These are phyloP conservation scores for Daboia siamensis DNA, from an alignment of 2,113 vertebrate species.

Conservation along the genomic window DNA sequence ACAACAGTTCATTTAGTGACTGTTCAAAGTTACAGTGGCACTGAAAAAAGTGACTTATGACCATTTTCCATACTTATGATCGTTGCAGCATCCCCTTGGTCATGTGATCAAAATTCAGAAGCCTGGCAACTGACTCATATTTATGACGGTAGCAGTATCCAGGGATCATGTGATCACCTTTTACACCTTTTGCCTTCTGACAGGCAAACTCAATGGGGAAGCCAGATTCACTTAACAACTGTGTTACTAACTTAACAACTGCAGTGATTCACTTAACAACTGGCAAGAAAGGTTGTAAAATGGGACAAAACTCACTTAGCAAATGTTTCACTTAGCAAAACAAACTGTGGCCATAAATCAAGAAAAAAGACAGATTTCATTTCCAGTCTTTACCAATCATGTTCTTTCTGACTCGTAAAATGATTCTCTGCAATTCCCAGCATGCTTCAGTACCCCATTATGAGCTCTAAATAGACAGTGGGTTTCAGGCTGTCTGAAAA, in stretches of 20 bases:
- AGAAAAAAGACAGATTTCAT: no score
- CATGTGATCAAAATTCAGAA: neutral
- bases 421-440: no score
- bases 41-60: neutral
- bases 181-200: neutral
- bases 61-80: neutral
- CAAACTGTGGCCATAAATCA: no score
- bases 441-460: neutral
- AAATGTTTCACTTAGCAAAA: no score
- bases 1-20: neutral
- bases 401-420: no score
- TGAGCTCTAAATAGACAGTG: neutral
- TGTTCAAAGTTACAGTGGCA: neutral
- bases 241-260: neutral
- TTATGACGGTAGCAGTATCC: neutral
- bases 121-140: neutral
- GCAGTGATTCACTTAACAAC: neutral
- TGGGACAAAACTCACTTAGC: neutral
- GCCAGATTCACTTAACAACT: neutral
- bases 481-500: neutral
- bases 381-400: no score
- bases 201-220: neutral
- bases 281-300: neutral
- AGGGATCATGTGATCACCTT: neutral
- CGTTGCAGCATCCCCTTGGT: neutral